Percentiles rank a stretch among this genome's conserved stretches.
These are phyloP conservation scores for Notarius quadriscutis DNA, from an alignment of 2,113 vertebrate species.

Conservation along the genomic window DNA sequence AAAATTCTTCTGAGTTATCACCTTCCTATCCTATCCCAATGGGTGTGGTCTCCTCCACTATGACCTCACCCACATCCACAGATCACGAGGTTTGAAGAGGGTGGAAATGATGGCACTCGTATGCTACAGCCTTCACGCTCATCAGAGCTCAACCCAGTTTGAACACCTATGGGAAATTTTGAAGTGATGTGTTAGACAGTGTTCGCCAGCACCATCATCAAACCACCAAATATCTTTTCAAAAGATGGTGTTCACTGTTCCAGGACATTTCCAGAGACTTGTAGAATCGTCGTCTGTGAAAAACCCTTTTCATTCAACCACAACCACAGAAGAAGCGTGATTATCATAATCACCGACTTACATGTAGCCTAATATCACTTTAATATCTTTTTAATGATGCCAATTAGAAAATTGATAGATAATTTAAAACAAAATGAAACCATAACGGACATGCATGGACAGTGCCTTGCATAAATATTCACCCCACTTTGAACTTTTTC, in stretches of 20 bases:
- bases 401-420: neutral
- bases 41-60: neutral
- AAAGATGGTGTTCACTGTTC: neutral
- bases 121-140: neutral
- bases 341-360: neutral
- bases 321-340: neutral
- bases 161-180: neutral
- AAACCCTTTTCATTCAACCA: neutral
- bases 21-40: neutral
- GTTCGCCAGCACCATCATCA: neutral
- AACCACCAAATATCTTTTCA: neutral
- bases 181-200: neutral
- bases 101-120: neutral
- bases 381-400: neutral
- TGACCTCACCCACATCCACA: neutral
- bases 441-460: neutral
- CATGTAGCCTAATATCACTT: neutral
- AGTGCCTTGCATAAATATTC: neutral
- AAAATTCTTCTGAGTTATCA: neutral
- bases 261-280: neutral
- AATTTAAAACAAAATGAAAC: neutral
- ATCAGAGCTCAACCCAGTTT: neutral
- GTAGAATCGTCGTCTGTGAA: neutral
- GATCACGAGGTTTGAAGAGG: neutral
- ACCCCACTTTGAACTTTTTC: neutral